These are phyloP conservation scores for Drosophila nigricruria DNA, from an alignment of 2,888 invertebrate species.

Conservation along the genomic window DNA sequence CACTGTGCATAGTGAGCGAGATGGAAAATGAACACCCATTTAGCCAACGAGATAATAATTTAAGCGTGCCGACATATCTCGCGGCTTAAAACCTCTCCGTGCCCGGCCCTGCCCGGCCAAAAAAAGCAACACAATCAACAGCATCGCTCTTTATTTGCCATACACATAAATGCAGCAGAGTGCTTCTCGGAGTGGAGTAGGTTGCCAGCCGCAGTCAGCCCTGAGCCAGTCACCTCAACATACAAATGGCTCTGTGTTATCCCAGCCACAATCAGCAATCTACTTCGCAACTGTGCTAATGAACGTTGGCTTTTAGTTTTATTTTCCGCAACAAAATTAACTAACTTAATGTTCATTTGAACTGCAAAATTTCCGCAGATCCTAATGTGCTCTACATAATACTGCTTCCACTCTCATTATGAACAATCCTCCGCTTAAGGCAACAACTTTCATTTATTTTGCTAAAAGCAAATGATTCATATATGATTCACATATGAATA, in stretches of 20 bases:
- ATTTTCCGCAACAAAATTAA: slow-evolving; percentile 22
- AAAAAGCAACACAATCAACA: slow-evolving; percentile 11
- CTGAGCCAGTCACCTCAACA: slow-evolving; percentile 8
- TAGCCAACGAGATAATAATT: slow-evolving; percentile 62
- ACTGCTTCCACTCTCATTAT: background rate
- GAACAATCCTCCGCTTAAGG: background rate
- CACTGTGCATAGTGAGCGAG: background rate
- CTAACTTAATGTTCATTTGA: slow-evolving; percentile 6
- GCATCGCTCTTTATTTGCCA: slow-evolving; percentile 1
- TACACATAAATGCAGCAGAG: background rate
- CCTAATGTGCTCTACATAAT: too few species aligned
- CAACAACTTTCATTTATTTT: background rate
- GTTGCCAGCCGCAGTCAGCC: background rate
- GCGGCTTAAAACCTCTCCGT: slow-evolving; percentile 42
- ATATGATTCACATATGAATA: too few species aligned
- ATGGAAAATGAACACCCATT: slow-evolving; percentile 29
- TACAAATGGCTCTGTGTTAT: slow-evolving; percentile 10
- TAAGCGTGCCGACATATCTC: slow-evolving; percentile 60
- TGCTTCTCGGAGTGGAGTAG: background rate
- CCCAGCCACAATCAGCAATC: slow-evolving; percentile 29
- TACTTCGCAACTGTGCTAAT: slow-evolving; percentile 38
- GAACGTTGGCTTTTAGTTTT: slow-evolving; percentile 41
- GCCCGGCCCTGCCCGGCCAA: slow-evolving; percentile 23
- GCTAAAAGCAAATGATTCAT: background rate
- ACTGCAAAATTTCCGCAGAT: background rate